Base-by-base conservation (phyloP, 2,113 vertebrate species). In the Elgaria multicarinata region DNA sequence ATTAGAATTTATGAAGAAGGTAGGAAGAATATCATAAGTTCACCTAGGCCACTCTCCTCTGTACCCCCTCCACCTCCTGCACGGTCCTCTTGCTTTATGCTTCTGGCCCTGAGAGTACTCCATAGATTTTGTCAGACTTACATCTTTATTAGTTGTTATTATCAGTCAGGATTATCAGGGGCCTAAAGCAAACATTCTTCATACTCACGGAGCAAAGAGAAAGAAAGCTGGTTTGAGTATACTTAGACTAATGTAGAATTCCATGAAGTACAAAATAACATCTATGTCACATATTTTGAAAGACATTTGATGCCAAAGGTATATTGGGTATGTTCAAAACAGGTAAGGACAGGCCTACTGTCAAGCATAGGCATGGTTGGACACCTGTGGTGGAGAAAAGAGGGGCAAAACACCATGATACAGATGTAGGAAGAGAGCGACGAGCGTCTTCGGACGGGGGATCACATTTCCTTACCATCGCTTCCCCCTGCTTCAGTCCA, bases 241-340 rank as follows among this genome's bases (percentile, higher is more conserved):
- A 90, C 5, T 44, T 80, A 50, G 42, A 53, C 66, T 85, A 83
- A 20, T 77, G 18, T 46, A 86, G 71, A 64, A 85, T 82, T 39
- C 31, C 82, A 12, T 46, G 81, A 87, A 83, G 18, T 0, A 77
- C 85, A 85, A 77, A 7, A 28, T 4, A 39, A 82, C 14, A 22
- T 81, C 88, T 90, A 79, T 14, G 81, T 1, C 62, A 20, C 26
- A 90, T 94, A 77, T 92, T 90, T 92, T 92, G 83, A 93, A 94
- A 90, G 39, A 81, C 87, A 85, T 80, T 90, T 89, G 93, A 83
- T 33, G 85, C 22, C 6, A 84, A 92, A 87, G 90, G 83, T 91
- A 90, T 92, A 87, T 39, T n/a, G n/a, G n/a, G n/a, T n/a, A n/a
- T n/a, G n/a, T n/a, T n/a, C n/a, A 85, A 78, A 55, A 71, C 46